These are phyloP conservation scores for Mustelus asterias DNA, from an alignment of 2,113 vertebrate genomes.

Conservation along the genomic window DNA sequence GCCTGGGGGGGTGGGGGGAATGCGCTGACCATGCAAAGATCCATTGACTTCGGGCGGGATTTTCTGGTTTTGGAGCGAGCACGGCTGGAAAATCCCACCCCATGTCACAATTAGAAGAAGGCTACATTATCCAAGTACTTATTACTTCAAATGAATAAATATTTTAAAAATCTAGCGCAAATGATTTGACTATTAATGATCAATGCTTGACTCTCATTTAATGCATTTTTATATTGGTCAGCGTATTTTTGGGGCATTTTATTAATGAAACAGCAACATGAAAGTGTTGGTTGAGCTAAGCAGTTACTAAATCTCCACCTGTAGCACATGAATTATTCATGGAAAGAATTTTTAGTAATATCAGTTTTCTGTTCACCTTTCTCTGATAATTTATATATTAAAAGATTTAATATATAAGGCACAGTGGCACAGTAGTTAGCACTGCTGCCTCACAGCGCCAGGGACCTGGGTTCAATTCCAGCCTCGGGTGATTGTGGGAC, in stretches of 20 bases:
- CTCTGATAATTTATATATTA: neutral
- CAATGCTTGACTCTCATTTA: neutral
- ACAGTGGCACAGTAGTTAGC: no score
- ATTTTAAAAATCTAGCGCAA: neutral
- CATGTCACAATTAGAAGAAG: neutral
- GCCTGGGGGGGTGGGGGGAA: no score
- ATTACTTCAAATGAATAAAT: neutral
- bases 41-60: no score
- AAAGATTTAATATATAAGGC: neutral
- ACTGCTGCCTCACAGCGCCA: no score
- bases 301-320: neutral
- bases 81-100: no score
- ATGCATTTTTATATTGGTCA: neutral
- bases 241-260: neutral
- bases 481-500: no score
- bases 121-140: neutral
- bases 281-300: neutral
- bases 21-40: no score
- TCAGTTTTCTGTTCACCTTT: neutral
- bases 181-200: neutral
- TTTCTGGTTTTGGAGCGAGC: no score
- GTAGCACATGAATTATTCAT: neutral
- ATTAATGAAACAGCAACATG: neutral
- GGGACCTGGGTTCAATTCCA: no score
- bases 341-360: neutral